Conservation (phyloP, 1,140 invertebrate species). For the Plutomurus gul region DNA sequence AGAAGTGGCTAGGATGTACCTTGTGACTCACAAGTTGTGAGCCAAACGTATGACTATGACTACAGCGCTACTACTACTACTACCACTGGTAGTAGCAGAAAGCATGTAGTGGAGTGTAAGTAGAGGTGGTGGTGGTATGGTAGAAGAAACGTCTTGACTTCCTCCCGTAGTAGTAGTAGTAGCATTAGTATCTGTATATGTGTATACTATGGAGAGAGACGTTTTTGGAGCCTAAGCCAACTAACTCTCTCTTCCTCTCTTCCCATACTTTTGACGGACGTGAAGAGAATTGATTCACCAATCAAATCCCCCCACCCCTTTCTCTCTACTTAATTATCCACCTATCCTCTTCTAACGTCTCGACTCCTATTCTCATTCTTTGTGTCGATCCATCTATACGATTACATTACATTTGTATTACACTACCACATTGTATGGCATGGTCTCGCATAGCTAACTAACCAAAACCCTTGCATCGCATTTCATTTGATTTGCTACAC, state of each 20-base stretch:
- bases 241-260: background rate
- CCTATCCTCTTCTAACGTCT: constrained; percentile 16
- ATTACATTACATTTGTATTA: constrained; percentile 4
- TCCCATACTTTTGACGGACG: constrained; percentile 36
- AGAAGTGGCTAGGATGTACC: background rate
- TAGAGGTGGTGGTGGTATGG: too few relatives aligned
- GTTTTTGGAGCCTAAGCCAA: background rate
- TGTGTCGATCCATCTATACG: background rate
- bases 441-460: constrained; percentile 19
- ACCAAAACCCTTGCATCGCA: constrained; percentile 25
- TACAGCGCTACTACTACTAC: too few relatives aligned
- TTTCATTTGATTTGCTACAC: constrained; percentile 25
- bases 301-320: constrained; percentile 38
- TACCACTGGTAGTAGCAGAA: too few relatives aligned
- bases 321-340: constrained; percentile 25
- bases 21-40: too few relatives aligned
- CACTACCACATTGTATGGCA: background rate
- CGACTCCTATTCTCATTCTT: background rate
- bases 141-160: background rate
- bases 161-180: too few relatives aligned
- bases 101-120: too few relatives aligned
- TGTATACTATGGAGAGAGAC: too few relatives aligned
- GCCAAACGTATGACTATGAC: too few relatives aligned
- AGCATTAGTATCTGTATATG: too few relatives aligned
- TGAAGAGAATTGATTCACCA: constrained; percentile 43